Conservation (phyloP, 2,888 invertebrate species). For the Platycnemis pennipes region DNA sequence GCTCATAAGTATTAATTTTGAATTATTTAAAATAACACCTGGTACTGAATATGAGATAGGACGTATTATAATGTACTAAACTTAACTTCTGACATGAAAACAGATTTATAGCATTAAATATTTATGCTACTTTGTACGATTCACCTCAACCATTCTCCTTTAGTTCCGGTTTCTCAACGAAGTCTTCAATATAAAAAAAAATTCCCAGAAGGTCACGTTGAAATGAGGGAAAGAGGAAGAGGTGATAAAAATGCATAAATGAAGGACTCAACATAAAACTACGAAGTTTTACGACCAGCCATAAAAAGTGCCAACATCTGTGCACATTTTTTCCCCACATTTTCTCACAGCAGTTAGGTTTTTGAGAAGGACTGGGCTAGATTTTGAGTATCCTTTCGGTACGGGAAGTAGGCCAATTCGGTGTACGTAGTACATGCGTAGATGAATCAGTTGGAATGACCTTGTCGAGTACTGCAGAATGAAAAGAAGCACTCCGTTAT, state of each 20-base stretch:
- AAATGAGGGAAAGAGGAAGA: not conserved
- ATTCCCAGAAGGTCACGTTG: not conserved
- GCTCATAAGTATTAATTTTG: too few species aligned
- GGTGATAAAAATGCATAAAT: conserved; percentile 34
- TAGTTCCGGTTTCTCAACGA: not conserved
- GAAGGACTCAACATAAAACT: conserved; percentile 35
- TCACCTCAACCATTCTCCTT: too few species aligned
- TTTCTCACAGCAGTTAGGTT: conserved; percentile 12
- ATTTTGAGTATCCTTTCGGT: not conserved
- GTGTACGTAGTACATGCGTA: not conserved
- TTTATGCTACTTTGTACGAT: too few species aligned
- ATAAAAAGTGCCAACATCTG: conserved; percentile 51
- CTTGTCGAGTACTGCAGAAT: not conserved
- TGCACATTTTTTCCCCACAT: not conserved
- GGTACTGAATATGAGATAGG: too few species aligned
- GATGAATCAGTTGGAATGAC: not conserved
- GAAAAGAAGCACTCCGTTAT: not conserved
- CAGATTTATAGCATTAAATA: too few species aligned
- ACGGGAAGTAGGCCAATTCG: not conserved
- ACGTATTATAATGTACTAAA: too few species aligned
- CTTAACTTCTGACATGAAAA: too few species aligned
- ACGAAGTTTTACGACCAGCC: conserved; percentile 35
- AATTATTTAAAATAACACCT: too few species aligned
- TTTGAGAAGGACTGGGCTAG: not conserved
- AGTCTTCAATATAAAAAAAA: not conserved